A percentile compares a stretch with the other conserved stretches of the same genome.
These are phyloP conservation scores for Diaphora mendica DNA, from an alignment of 2,888 invertebrate genomes.

Conservation along the genomic window DNA sequence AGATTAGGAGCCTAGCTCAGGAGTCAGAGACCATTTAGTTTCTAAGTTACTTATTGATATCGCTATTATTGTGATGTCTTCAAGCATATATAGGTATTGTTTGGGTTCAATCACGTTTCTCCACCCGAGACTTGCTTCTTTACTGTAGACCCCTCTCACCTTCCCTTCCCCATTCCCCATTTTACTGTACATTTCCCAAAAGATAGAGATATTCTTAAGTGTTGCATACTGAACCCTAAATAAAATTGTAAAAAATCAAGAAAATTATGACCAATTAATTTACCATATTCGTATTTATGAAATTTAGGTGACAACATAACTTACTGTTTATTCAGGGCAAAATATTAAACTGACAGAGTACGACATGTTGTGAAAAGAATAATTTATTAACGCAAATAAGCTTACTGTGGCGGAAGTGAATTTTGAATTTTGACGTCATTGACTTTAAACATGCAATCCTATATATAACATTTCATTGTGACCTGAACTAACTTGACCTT, in stretches of 20 bases:
- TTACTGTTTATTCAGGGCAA: conserved; percentile 19
- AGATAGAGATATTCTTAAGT: too few relatives aligned
- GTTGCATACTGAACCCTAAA: too few relatives aligned
- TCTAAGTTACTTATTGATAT: too few relatives aligned
- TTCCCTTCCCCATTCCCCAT: background rate
- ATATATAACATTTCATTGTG: conserved; percentile 79
- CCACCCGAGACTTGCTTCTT: too few relatives aligned
- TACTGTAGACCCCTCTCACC: too few relatives aligned
- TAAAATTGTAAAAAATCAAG: background rate
- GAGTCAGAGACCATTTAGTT: too few relatives aligned
- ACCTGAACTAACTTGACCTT: conserved; percentile 70
- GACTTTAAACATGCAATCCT: conserved; percentile 76
- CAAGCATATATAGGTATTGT: too few relatives aligned
- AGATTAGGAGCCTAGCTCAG: too few relatives aligned
- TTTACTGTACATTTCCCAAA: too few relatives aligned
- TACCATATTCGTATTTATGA: too few relatives aligned
- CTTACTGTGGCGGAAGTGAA: conserved; percentile 63
- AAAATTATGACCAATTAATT: background rate
- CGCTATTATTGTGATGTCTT: too few relatives aligned
- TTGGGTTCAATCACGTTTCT: too few relatives aligned
- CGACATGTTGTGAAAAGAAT: conserved; percentile 43
- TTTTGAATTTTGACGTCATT: conserved; percentile 72
- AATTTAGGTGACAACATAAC: background rate
- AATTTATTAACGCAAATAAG: conserved; percentile 59
- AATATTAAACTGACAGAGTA: conserved; percentile 22